Evolutionary conservation across 2,113 vertebrate genomes (phyloP), one percentile per base, ranked within the genome.

Genomic region (Emydocephalus ijimae): DNA sequence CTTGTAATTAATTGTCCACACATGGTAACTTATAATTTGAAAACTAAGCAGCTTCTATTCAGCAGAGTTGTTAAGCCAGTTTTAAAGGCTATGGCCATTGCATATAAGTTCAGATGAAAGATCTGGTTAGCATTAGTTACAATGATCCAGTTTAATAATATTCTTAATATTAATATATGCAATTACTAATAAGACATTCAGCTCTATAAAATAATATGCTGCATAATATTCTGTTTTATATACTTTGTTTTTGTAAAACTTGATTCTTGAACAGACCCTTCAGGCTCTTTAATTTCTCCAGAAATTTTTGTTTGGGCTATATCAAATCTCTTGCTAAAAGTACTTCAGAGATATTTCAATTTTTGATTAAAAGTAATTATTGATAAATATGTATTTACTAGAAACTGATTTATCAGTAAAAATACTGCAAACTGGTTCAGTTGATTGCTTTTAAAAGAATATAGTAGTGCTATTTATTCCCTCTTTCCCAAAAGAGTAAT

Each of bases 1-100:
- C 94, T 92, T 92, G 89, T 96, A 95, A 92, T 94, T 94, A 95
- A 91, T 94, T 96, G 54, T 50, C 15, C 94, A 94, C 92, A 89
- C 93, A 94, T 93, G 91, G 50, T 89, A 87, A 56, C 93, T 95
- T 94, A 48, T 91, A 87, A 91, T 48, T 89, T 88, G 95, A 61
- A 69, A 94, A 87, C 59, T 74, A 85, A 87, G 52, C 94, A 92
- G 43, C 48, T 93, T 9, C 74, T 93, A 7, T 52, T 90, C 85
- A 45, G 52, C 29, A 23, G 74, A 54, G 55, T 39, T 11, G 11
- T 55, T 91, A 57, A 90, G 23, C 74, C 29, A 18, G 54, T 88
- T 91, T 88, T 81, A 34, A 29, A 87, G 20, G 24, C 48, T 57
- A 89, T 55, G 52, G 86, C 39, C 20, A 39, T 34, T 69, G 69